Conservation (phyloP, 2,888 invertebrate species). For the Ashinkailepas kermadecensis region DNA sequence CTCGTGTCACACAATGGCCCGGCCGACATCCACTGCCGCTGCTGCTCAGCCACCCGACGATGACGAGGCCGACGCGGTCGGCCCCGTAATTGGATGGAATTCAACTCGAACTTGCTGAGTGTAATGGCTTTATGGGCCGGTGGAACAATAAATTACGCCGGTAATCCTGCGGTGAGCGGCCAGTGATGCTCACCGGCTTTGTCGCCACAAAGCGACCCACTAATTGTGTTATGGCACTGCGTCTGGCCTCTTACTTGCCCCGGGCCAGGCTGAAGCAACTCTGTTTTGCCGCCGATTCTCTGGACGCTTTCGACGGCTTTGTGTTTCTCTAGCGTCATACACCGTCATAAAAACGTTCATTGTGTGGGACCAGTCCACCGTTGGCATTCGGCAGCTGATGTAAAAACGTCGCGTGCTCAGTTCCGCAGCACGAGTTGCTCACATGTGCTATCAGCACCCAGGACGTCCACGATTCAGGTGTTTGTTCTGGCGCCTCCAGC, state of each 20-base stretch:
- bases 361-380: too few species aligned
- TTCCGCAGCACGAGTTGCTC: background rate
- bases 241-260: background rate
- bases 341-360: background rate
- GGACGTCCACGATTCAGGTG: background rate
- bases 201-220: background rate
- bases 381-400: background rate
- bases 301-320: background rate
- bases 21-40: too few species aligned
- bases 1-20: too few species aligned
- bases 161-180: background rate
- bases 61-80: too few species aligned
- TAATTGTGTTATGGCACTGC: background rate
- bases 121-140: conserved; percentile 1
- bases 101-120: too few species aligned
- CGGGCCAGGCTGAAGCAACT: background rate
- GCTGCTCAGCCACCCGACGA: too few species aligned
- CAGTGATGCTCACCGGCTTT: background rate
- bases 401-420: background rate
- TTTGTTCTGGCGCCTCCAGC: background rate
- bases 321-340: background rate
- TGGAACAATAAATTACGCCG: background rate
- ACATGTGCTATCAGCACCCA: background rate
- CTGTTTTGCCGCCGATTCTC: background rate
- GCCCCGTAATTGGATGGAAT: background rate